Percentiles rank a stretch among this genome's conserved stretches.
phyloP scores from a whole-genome alignment of 2,888 invertebrate species.

The Cantharis flavilabris region DNA sequence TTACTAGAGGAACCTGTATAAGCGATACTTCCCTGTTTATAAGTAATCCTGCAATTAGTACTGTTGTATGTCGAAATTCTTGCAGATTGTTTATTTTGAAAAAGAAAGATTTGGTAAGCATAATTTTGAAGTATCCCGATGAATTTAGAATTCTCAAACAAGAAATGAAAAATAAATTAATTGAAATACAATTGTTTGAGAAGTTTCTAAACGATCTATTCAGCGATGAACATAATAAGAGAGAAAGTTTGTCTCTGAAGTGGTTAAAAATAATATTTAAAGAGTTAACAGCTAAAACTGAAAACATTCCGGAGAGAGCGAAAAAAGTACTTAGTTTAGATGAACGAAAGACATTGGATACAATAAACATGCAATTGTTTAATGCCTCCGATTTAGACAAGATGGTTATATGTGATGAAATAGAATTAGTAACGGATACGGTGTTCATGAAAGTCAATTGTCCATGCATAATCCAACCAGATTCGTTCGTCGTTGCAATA shows the following conservation, averaged over 20 bases:
- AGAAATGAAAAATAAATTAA: conserved; percentile 19
- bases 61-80: conserved; percentile 35
- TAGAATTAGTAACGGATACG: conserved; percentile 36
- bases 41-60: conserved; percentile 32
- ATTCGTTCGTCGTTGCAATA: conserved; percentile 33
- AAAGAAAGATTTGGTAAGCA: conserved; percentile 28
- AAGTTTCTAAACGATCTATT: neutral
- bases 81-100: conserved; percentile 35
- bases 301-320: neutral
- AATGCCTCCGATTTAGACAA: conserved; percentile 34
- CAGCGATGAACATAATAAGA: neutral
- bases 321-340: neutral
- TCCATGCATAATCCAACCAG: conserved; percentile 38
- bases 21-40: conserved; percentile 33
- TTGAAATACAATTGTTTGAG: conserved; percentile 9
- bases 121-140: conserved; percentile 31
- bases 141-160: conserved; percentile 19
- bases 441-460: conserved; percentile 36
- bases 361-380: conserved; percentile 26
- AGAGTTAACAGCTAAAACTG: conserved; percentile 10
- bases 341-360: neutral
- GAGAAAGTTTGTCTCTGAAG: conserved; percentile 20
- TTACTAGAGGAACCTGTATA: conserved; percentile 37
- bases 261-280: conserved; percentile 23
- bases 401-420: conserved; percentile 36